phyloP scores from a whole-genome alignment of 1,140 invertebrate species.

The Bombus fervidus region DNA sequence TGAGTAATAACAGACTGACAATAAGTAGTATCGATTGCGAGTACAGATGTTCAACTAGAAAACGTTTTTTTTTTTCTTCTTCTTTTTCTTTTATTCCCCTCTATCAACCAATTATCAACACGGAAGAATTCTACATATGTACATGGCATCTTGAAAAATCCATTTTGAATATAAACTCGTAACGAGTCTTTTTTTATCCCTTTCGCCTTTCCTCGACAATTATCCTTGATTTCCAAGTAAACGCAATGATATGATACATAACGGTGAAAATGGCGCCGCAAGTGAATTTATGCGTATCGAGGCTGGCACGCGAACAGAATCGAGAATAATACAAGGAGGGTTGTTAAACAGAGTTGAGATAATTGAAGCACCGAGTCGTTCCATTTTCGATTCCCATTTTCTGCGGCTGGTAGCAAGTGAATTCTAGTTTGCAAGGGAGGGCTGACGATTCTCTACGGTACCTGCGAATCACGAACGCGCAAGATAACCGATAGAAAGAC shows the following conservation, averaged over 20 bases:
- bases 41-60: slow-evolving; percentile 12
- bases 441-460: background rate
- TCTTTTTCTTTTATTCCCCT: background rate
- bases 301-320: slow-evolving; percentile 20
- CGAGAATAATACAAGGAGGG: background rate
- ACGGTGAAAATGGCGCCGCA: background rate
- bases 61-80: background rate
- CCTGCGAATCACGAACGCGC: background rate
- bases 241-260: background rate
- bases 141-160: background rate
- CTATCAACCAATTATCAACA: slow-evolving; percentile 1
- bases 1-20: slow-evolving; percentile 58
- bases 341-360: background rate
- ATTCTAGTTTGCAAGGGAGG: background rate
- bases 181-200: background rate
- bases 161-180: background rate
- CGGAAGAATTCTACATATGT: background rate
- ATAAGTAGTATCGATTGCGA: background rate
- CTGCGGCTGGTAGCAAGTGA: background rate
- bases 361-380: background rate
- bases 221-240: background rate
- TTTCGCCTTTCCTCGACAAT: background rate
- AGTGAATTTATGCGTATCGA: background rate
- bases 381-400: background rate
- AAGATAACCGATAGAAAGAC: slow-evolving; percentile 18